phyloP scores from a whole-genome alignment of 2,113 vertebrate genomes.

The Sebastes fasciatus region DNA sequence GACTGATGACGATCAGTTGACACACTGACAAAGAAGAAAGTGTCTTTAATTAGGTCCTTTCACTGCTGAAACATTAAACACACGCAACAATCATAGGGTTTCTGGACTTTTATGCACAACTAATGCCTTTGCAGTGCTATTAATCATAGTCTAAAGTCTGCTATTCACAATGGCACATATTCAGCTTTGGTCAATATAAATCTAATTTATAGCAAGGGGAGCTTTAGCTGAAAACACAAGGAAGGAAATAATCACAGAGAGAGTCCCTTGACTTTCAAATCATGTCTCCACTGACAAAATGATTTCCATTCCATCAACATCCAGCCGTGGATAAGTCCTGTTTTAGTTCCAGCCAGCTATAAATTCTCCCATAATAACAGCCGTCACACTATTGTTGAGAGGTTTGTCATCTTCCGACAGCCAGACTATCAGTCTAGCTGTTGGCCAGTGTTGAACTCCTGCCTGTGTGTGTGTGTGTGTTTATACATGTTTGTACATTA shows the following conservation, averaged over 20 bases:
- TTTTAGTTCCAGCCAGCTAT: not conserved
- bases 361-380: conserved; percentile 24
- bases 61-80: not conserved
- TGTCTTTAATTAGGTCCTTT: not conserved
- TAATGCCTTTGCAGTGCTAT: not conserved
- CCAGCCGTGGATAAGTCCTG: conserved; percentile 4
- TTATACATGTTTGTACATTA: not conserved
- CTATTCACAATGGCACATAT: not conserved
- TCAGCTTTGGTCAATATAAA: not conserved
- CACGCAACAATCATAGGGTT: not conserved
- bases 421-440: conserved; percentile 35
- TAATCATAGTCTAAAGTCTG: not conserved
- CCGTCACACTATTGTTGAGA: conserved; percentile 8
- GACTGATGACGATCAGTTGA: conserved; percentile 11
- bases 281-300: not conserved
- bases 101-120: not conserved
- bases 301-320: conserved; percentile 20
- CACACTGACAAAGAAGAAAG: not conserved
- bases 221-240: not conserved
- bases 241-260: not conserved
- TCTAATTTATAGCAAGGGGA: not conserved
- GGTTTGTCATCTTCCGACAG: conserved; percentile 36
- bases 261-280: conserved; percentile 9
- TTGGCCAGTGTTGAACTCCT: conserved; percentile 17
- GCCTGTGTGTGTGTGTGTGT: not conserved